A percentile compares a stretch with the other conserved stretches of the same genome.
Evolutionary conservation across 2,113 vertebrate genomes (phyloP).

Genomic region (Herpailurus yagouaroundi): DNA sequence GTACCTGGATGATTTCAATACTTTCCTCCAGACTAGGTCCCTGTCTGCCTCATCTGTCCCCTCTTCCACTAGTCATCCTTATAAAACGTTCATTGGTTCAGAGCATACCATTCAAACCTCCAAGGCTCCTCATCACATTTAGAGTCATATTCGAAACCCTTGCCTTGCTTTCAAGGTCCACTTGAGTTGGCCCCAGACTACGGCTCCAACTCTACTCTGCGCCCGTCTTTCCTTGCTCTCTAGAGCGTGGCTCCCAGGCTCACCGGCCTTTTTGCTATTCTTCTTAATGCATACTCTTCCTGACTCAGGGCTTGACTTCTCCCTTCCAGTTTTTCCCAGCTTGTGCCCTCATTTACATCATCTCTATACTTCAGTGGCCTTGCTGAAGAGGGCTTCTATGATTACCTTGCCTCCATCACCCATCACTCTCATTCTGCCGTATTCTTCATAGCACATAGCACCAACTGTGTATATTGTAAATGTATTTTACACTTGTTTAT

Average conservation of each 20-base stretch:
- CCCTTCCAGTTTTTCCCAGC: background rate
- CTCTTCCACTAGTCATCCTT: background rate
- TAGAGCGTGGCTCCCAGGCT: background rate
- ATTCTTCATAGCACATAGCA: background rate
- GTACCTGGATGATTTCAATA: background rate
- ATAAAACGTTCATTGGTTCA: background rate
- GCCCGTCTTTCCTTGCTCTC: background rate
- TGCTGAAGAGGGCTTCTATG: background rate
- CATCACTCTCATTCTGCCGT: background rate
- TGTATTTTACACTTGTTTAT: background rate
- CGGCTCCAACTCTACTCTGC: background rate
- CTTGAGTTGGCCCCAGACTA: fast-evolving
- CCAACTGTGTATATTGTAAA: background rate
- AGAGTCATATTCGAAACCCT: background rate
- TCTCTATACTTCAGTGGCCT: background rate
- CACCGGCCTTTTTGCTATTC: background rate
- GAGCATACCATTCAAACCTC: background rate
- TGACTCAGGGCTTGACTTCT: background rate
- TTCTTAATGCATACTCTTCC: background rate
- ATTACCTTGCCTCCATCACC: background rate
- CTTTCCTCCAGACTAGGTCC: background rate
- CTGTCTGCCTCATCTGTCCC: background rate
- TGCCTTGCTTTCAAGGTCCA: background rate
- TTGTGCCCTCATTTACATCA: background rate
- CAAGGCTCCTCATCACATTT: background rate